Base-by-base conservation (phyloP, 2,113 vertebrate genomes). In the Irena cyanogastra region DNA sequence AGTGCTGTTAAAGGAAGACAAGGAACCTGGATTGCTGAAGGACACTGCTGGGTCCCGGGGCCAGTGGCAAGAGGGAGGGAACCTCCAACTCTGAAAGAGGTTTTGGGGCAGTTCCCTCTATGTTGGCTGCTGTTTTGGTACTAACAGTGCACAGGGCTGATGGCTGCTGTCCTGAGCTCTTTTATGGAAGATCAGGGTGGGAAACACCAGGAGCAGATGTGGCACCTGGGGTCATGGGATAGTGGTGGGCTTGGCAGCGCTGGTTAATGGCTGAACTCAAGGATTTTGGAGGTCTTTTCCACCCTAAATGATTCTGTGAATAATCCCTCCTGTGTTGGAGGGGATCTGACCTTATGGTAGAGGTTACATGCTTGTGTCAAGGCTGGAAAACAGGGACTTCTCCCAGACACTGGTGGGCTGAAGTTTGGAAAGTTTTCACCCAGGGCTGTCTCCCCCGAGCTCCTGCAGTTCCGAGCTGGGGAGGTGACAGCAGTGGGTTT, bases 11-110 rank as follows among this genome's bases (percentile, higher is more conserved):
- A 64, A 90, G 64, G 65, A 76, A 74, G 57, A 91, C 64, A 78
- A 93, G 92, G 83, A 44, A 39, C 50, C 45, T 57, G 79, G 39
- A 33, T 33, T 66, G 37, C 42, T 94, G 93, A 91, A 81, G 89
- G 84, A 77, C 33, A 7, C 56, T 41, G 53, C 60, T 88, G 88
- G 42, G 31, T 71, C 28, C 54, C 1, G 9, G 63, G 57, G 61
- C 49, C 63, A 79, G 35, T 21, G 60, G 75, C 22, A 84, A 80
- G 42, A n/a, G 16, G 54, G 59, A 80, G 16, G 70, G 31, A 74
- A 52, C 21, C 3, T 17, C 19, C 41, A 37, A 0, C 28, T 68
- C 64, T 60, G 21, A 39, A 22, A 83, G 70, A 59, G 47, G 17
- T 78, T 45, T 88, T 59, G 14, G 27, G 45, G 21, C 6, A 22